Evolutionary conservation across 2,888 invertebrate genomes (phyloP).

Genomic region (Monopis laevigella): DNA sequence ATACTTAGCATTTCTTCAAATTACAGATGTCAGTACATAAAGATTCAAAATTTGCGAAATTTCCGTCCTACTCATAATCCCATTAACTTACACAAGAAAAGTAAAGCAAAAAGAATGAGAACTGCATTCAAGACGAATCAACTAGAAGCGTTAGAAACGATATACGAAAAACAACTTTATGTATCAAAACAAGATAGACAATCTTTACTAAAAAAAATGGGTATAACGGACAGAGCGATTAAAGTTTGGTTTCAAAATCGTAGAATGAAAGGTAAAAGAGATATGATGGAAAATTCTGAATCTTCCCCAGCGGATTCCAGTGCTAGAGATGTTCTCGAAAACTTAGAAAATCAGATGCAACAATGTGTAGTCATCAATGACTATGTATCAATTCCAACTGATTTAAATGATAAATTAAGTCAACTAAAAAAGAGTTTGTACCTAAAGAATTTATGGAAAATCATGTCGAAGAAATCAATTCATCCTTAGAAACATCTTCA

Average conservation of each 20-base stretch:
- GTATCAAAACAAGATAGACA: constrained; percentile 75
- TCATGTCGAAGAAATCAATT: not conserved
- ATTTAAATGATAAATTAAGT: constrained; percentile 5
- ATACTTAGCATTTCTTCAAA: too few species aligned
- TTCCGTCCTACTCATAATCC: too few species aligned
- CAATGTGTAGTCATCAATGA: constrained; percentile 5
- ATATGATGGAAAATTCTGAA: not conserved
- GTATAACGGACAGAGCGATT: constrained; percentile 73
- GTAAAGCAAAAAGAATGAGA: constrained; percentile 69
- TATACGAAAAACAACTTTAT: constrained; percentile 73
- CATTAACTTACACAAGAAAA: not conserved
- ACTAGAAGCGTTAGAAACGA: constrained; percentile 74
- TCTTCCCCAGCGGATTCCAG: not conserved
- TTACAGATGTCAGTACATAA: too few species aligned
- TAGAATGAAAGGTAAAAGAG: constrained; percentile 60
- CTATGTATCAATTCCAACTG: not conserved
- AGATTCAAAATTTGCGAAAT: too few species aligned
- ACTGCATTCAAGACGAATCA: constrained; percentile 80
- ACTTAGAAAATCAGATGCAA: constrained; percentile 2
- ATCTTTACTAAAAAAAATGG: constrained; percentile 66
- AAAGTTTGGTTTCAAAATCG: constrained; percentile 84
- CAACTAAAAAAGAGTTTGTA: constrained; percentile 3
- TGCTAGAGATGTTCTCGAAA: not conserved
- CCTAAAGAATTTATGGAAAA: constrained; percentile 4
- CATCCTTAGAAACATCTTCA: not conserved